These are phyloP conservation scores for Gnatocerus cornutus DNA, from an alignment of 2,888 invertebrate genomes.

Conservation along the genomic window DNA sequence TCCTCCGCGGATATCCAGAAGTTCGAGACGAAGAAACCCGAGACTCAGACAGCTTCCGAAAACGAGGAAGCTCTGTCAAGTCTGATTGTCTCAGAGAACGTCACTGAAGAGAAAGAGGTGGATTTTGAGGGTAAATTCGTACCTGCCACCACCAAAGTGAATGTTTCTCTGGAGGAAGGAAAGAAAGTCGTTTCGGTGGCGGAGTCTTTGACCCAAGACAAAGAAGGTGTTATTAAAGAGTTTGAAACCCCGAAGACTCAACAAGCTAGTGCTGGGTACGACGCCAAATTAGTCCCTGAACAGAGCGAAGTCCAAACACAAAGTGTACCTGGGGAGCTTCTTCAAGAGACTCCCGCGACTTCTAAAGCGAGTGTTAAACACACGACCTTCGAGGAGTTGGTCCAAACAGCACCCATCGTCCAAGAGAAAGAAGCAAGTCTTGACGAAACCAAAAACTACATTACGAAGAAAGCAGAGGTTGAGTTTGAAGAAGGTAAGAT, in stretches of 20 bases:
- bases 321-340: conserved; percentile 47
- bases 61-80: conserved; percentile 71
- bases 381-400: conserved; percentile 62
- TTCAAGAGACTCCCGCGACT: conserved; percentile 43
- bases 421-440: conserved; percentile 66
- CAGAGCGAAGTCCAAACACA: conserved; percentile 55
- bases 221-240: conserved; percentile 63
- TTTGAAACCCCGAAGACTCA: conserved; percentile 60
- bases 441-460: conserved; percentile 48
- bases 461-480: conserved; percentile 68
- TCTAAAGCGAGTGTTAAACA: conserved; percentile 64
- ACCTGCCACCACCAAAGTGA: conserved; percentile 72
- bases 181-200: conserved; percentile 70
- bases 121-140: conserved; percentile 70
- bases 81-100: conserved; percentile 71
- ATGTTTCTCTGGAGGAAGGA: conserved; percentile 72
- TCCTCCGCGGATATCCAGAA: conserved; percentile 61
- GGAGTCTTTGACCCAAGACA: conserved; percentile 65
- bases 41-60: conserved; percentile 64
- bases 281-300: conserved; percentile 70
- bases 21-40: conserved; percentile 59
- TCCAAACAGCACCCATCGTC: conserved; percentile 63
- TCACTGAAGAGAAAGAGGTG: conserved; percentile 72
- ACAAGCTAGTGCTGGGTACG: conserved; percentile 67
- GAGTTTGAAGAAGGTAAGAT: conserved; percentile 69